A percentile compares a stretch with the other conserved stretches of the same genome.
Conservation (phyloP, 2,113 vertebrate species). For the Garra rufa region DNA sequence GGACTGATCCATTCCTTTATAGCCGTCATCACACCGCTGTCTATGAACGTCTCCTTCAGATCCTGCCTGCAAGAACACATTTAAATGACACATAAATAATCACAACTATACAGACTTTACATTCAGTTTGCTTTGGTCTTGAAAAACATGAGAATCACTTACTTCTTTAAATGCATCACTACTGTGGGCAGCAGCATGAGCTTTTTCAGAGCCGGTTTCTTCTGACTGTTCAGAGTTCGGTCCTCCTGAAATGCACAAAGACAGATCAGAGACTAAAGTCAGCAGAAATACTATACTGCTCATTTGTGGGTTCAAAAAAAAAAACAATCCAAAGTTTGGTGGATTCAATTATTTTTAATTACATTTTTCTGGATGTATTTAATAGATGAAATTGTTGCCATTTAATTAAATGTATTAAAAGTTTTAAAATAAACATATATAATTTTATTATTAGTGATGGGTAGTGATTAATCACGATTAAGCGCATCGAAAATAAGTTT, state of each 20-base stretch:
- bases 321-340: too few relatives aligned
- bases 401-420: too few relatives aligned
- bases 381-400: too few relatives aligned
- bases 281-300: too few relatives aligned
- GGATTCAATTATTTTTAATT: too few relatives aligned
- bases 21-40: constrained; percentile 98
- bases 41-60: constrained; percentile 97
- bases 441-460: too few relatives aligned
- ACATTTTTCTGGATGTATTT: too few relatives aligned
- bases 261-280: not conserved
- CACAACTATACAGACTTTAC: not conserved
- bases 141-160: constrained; percentile 68
- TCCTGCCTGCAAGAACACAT: constrained; percentile 85
- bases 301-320: too few relatives aligned
- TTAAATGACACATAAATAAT: too few relatives aligned
- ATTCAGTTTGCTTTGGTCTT: not conserved
- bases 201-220: constrained; percentile 97
- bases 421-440: too few relatives aligned
- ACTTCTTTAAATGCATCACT: constrained; percentile 99
- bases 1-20: constrained; percentile 99
- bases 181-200: constrained; percentile 94
- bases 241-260: constrained; percentile 83
- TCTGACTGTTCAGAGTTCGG: constrained; percentile 91
- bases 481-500: too few relatives aligned
- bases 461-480: too few relatives aligned